A percentile compares a stretch with the other conserved stretches of the same genome.
phyloP scores from a whole-genome alignment of 2,797 vertebrate genomes.

The Enoplosus armatus region DNA sequence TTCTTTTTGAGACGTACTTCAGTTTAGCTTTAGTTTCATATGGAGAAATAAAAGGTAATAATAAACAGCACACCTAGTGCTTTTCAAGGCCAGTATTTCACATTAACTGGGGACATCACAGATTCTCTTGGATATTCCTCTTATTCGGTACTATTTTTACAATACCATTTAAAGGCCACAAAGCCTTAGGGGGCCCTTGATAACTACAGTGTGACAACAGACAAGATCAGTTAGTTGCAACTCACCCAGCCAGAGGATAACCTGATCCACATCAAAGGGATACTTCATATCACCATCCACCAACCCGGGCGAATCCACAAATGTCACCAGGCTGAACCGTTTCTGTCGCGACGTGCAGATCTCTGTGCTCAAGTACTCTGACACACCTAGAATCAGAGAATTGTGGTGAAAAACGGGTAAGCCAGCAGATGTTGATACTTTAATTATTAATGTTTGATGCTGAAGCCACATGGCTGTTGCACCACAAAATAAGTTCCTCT shows the following conservation, averaged over 20 bases:
- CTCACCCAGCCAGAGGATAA: constrained; percentile 89
- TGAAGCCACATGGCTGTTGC: neutral
- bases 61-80: too few species aligned
- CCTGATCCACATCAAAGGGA: constrained; percentile 91
- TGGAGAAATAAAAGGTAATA: too few species aligned
- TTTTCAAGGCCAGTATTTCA: too few species aligned
- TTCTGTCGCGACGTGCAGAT: constrained; percentile 91
- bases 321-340: constrained; percentile 90
- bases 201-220: neutral
- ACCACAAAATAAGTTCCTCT: neutral
- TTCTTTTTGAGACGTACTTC: too few species aligned
- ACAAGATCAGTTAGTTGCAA: neutral
- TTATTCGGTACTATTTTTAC: neutral
- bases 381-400: constrained; percentile 81
- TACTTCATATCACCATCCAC: constrained; percentile 94
- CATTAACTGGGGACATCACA: too few species aligned
- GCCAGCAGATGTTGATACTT: neutral
- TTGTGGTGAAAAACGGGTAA: neutral
- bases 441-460: neutral
- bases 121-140: too few species aligned
- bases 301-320: constrained; percentile 89
- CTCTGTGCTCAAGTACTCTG: constrained; percentile 90
- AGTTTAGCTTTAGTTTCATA: too few species aligned
- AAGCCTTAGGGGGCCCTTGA: neutral
- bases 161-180: constrained; percentile 12